These are phyloP conservation scores for Rhynchotus rufescens DNA, from an alignment of 2,797 vertebrate species.

Conservation along the genomic window DNA sequence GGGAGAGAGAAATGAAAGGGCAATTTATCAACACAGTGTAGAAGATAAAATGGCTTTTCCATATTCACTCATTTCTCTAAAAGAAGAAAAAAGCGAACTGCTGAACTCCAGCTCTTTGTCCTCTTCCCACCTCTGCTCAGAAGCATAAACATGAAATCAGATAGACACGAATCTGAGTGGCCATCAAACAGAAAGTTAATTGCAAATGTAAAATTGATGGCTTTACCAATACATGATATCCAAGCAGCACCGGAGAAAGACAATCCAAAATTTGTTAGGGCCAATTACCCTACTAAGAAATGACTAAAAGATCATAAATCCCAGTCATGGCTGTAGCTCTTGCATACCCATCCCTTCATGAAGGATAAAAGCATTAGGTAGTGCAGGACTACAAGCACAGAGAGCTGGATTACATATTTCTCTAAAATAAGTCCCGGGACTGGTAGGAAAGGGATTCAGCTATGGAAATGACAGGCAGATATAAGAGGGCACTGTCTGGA, in stretches of 20 bases:
- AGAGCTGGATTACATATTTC: not conserved
- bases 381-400: not conserved
- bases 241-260: conserved; percentile 12
- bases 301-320: not conserved
- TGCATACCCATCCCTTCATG: not conserved
- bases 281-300: not conserved
- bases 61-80: not conserved
- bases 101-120: not conserved
- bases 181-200: not conserved
- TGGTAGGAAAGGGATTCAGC: not conserved
- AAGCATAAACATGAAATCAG: not conserved
- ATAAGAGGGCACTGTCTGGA: not conserved
- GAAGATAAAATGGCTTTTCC: conserved; percentile 14
- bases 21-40: not conserved
- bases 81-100: not conserved
- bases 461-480: accelerated
- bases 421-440: not conserved
- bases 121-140: not conserved
- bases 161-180: accelerated
- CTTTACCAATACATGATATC: not conserved
- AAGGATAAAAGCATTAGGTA: not conserved
- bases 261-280: not conserved
- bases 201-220: not conserved
- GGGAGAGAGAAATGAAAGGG: not conserved
- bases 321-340: not conserved